Evolutionary conservation across 2,797 vertebrate species (phyloP), one percentile per base, ranked within the genome.

Genomic region (Hippocampus kuda): DNA sequence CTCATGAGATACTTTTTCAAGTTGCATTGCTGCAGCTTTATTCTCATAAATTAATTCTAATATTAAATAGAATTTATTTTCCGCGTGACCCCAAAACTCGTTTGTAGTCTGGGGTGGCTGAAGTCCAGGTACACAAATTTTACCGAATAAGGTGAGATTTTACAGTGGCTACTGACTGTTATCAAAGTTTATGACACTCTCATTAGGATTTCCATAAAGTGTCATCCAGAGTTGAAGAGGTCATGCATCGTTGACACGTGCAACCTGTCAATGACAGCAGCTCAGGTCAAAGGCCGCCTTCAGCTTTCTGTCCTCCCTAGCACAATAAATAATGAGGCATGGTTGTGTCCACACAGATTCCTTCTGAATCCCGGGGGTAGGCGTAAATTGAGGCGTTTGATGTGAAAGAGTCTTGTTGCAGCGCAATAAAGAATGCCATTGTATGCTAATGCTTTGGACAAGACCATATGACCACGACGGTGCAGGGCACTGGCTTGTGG

Each of bases 381-480:
- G 96, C 90, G 93, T 94, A 95, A 95, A 92, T 95, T 90, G 90
- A 93, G 93, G 93, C 92, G 86, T 94, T 94, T 94, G 92, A 94
- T 94, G 92, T 92, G 94, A 98, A 94, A 94, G 93, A 91, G 93
- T 92, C 93, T 97, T 98, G 94, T 97, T 97, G 87, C 87, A 76
- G 75, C 88, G 67, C 75, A 89, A 92, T 93, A 94, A 97, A 93
- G 92, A 90, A 80, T 68, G 46, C 91, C 87, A 93, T 98, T 98
- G 95, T 98, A 94, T 94, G 93, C 85, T 93, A 94, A 93, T 92
- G 84, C 89, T 92, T 93, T 95, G 93, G 94, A 94, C 93, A 94
- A 93, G 93, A 93, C 91, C 94, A 94, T 96, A 95, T 97, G 95
- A 97, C 94, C 88, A 88, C 91, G 89, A 83, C 87, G 92, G 94